Percentiles rank a stretch among this genome's conserved stretches.
Evolutionary conservation across 2,797 vertebrate species (phyloP).

Genomic region (Calcarius lapponicus): DNA sequence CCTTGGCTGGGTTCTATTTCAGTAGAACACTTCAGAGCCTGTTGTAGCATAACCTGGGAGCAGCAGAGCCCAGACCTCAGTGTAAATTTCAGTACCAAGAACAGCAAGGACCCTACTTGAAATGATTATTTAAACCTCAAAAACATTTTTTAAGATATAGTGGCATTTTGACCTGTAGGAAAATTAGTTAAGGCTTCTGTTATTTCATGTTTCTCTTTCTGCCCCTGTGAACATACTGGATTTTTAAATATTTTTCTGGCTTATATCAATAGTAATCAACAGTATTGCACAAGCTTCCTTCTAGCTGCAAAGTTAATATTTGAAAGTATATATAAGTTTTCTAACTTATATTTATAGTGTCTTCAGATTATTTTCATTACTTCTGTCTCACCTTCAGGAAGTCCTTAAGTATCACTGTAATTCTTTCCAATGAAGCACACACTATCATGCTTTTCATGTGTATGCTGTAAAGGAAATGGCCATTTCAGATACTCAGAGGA

Average conservation of each 20-base stretch:
- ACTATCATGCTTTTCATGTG: neutral
- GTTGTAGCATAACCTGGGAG: neutral
- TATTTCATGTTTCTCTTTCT: neutral
- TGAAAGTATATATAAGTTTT: neutral
- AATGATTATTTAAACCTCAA: neutral
- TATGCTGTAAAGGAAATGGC: slow-evolving; percentile 7
- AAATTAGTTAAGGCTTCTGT: neutral
- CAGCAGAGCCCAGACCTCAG: neutral
- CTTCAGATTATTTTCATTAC: neutral
- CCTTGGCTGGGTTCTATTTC: neutral
- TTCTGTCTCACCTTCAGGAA: slow-evolving; percentile 7
- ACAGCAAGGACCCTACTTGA: neutral
- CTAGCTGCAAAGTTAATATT: neutral
- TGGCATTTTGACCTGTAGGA: neutral
- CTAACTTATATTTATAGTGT: neutral
- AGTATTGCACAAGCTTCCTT: neutral
- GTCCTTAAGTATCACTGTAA: neutral
- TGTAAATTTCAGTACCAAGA: neutral
- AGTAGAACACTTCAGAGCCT: neutral
- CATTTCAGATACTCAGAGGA: neutral
- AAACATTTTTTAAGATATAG: neutral
- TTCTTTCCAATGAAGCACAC: neutral
- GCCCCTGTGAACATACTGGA: neutral
- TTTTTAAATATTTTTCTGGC: neutral
- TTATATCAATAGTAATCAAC: neutral